phyloP scores from a whole-genome alignment of 1,140 invertebrate genomes.

The Drosophila setifemur region DNA sequence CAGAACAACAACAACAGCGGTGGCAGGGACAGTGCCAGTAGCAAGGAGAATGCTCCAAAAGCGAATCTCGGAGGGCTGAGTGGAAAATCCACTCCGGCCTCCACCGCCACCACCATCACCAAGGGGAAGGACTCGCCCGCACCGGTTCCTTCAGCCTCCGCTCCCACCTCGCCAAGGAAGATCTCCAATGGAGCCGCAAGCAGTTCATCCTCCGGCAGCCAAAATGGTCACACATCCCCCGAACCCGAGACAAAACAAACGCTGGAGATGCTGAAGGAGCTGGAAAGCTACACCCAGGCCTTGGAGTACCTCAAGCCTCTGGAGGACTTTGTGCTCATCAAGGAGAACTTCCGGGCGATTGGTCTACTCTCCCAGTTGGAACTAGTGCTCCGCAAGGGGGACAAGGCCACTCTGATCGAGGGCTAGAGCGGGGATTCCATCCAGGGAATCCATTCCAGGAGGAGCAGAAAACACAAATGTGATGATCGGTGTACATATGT shows the following conservation, averaged over 20 bases:
- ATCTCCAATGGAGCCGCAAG: background rate
- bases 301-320: constrained; percentile 73
- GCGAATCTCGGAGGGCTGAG: constrained; percentile 41
- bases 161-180: constrained; percentile 58
- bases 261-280: constrained; percentile 39
- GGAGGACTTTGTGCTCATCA: constrained; percentile 77
- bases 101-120: constrained; percentile 16
- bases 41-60: constrained; percentile 66
- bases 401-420: constrained; percentile 62
- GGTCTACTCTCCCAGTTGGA: constrained; percentile 74
- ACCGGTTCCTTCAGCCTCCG: constrained; percentile 6
- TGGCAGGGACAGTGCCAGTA: constrained; percentile 65
- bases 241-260: constrained; percentile 23
- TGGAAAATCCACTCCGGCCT: constrained; percentile 58
- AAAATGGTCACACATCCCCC: constrained; percentile 58
- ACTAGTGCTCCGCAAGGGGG: constrained; percentile 65
- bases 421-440: constrained; percentile 16
- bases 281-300: constrained; percentile 69
- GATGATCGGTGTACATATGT: constrained; percentile 70
- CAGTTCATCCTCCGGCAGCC: constrained; percentile 16
- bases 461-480: constrained; percentile 62
- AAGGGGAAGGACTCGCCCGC: constrained; percentile 45
- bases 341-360: constrained; percentile 78
- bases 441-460: background rate
- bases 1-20: constrained; percentile 65